Conservation (phyloP, 2,888 invertebrate species). For the Papilio elwesi region DNA sequence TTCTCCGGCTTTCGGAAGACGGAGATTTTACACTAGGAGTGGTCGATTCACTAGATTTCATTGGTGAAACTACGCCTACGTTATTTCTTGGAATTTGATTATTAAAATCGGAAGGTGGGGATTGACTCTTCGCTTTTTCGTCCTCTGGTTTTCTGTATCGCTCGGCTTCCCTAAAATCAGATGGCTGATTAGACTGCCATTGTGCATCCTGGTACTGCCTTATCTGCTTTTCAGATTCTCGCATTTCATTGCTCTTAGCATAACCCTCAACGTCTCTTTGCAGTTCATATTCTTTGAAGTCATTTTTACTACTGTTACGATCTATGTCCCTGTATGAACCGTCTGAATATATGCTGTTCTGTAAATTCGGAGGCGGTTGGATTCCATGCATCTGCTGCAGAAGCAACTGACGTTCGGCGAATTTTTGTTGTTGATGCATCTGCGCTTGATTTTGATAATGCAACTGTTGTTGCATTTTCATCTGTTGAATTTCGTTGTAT, state of each 20-base stretch:
- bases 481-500: conserved; percentile 86
- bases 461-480: conserved; percentile 86
- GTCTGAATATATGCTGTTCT: conserved; percentile 79
- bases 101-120: conserved; percentile 67
- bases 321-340: conserved; percentile 77
- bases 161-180: conserved; percentile 68
- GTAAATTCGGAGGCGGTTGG: conserved; percentile 78
- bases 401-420: conserved; percentile 85
- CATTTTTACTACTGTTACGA: conserved; percentile 76
- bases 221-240: conserved; percentile 70
- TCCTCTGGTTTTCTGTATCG: conserved; percentile 66
- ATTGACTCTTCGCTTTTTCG: conserved; percentile 67
- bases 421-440: conserved; percentile 86
- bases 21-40: conserved; percentile 79
- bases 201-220: conserved; percentile 71
- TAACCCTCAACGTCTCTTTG: conserved; percentile 73
- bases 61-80: conserved; percentile 66
- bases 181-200: conserved; percentile 70
- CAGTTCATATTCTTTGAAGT: conserved; percentile 74
- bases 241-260: conserved; percentile 71
- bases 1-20: conserved; percentile 78
- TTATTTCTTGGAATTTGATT: conserved; percentile 66
- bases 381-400: conserved; percentile 85
- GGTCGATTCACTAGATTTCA: conserved; percentile 80
- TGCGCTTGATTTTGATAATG: conserved; percentile 86